Evolutionary conservation across 1,140 invertebrate species (phyloP), one percentile per base, ranked within the genome.

Genomic region (Mya arenaria): DNA sequence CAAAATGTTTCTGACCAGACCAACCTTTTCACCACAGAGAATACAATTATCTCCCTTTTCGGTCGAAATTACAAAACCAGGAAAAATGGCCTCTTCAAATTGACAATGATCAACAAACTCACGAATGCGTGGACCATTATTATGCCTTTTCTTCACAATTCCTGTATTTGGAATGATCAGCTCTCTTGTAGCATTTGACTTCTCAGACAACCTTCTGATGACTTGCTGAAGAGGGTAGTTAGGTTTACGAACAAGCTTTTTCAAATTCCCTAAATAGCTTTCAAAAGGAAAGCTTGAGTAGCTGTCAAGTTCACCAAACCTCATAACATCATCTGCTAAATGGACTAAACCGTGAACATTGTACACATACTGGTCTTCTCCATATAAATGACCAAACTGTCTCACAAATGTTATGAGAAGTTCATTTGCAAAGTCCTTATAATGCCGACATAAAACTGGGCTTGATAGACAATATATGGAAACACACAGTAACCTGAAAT

Each of bases 271-370:
- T 25, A 84, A 32, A 82, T 56, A 81, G 60, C 62, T 84, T 74
- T 84, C 83, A 84, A 81, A 84, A 17, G 39, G 10, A 71, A 84
- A 84, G 44, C 23, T 28, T 23, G 77, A 81, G 37, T 58, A 73
- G 4, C 36, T 58, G 4, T 84, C 66, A 37, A 84, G 62, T 10
- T 17, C n/a, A 13, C 83, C 83, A 82, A 32, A 72, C 23, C 13
- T 48, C 17, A 30, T 0, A 3, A 82, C 77, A 81, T 84, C 65
- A 69, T 58, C 2, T 36, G 60, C 48, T 10, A 83, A n/a, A 60
- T 83, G 82, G 2, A 83, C 37, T 6, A 83, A 39, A 30, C 44
- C 37, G 39, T 84, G 82, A 5, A 80, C 65, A 84, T 84, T 84
- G 32, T 72, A 79, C 10, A 80, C 74, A 39, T 58, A 32, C 52